These are phyloP conservation scores for Philonicus albiceps DNA, from an alignment of 2,888 invertebrate genomes.

Conservation along the genomic window DNA sequence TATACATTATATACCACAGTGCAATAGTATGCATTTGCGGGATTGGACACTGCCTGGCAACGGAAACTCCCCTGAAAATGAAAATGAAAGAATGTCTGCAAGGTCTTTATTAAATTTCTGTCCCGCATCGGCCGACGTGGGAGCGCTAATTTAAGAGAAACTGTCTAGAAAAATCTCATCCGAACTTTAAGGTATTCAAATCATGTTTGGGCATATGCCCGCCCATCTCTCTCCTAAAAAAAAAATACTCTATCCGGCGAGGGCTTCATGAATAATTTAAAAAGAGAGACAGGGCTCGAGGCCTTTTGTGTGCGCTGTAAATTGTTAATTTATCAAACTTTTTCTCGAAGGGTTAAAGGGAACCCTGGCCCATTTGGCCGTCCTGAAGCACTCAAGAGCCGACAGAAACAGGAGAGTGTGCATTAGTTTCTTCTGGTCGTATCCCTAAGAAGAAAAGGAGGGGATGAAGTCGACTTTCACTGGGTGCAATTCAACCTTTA, in stretches of 20 bases:
- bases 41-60: not conserved
- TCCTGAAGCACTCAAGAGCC: not conserved
- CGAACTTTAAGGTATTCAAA: slow-evolving; percentile 11
- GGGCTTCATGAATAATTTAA: slow-evolving; percentile 7
- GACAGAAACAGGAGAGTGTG: not conserved
- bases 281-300: slow-evolving; percentile 1
- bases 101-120: slow-evolving; percentile 21
- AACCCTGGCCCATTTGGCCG: not conserved
- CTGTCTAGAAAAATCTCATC: slow-evolving; percentile 14
- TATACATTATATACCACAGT: not conserved
- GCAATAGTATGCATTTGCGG: not conserved
- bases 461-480: not conserved
- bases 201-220: slow-evolving; percentile 2
- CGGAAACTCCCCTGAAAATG: not conserved
- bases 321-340: slow-evolving; percentile 19
- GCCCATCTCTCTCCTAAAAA: not conserved
- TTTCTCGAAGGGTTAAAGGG: slow-evolving; percentile 1
- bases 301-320: slow-evolving; percentile 5
- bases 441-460: not conserved
- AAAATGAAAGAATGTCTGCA: not conserved
- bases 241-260: not conserved
- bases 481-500: not conserved
- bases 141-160: slow-evolving; percentile 10
- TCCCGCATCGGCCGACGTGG: not conserved
- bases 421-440: not conserved